A percentile compares a stretch with the other conserved stretches of the same genome.
phyloP scores from a whole-genome alignment of 2,888 invertebrate species.

The Siphonodentalium dalli region DNA sequence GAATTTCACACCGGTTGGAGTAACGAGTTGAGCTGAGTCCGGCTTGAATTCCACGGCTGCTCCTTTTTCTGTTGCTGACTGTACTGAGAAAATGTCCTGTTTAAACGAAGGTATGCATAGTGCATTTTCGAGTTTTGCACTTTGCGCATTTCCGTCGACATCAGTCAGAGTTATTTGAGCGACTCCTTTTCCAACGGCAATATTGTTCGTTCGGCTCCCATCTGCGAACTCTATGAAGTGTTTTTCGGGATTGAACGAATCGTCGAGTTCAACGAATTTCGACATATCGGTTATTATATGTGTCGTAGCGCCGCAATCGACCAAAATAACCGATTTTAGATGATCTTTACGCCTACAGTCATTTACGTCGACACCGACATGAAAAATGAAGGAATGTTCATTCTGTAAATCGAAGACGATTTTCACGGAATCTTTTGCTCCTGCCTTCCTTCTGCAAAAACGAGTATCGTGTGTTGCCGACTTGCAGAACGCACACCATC shows the following conservation, averaged over 20 bases:
- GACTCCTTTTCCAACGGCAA: constrained; percentile 17
- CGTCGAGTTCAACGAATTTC: constrained; percentile 24
- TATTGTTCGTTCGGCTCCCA: constrained; percentile 21
- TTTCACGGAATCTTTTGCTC: too few species aligned
- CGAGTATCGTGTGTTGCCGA: too few species aligned
- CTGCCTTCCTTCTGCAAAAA: too few species aligned
- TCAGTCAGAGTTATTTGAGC: constrained; percentile 13
- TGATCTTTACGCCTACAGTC: too few species aligned
- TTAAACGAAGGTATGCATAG: constrained; percentile 24
- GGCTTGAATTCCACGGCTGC: constrained; percentile 22
- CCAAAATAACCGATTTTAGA: too few species aligned
- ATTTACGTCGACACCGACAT: too few species aligned
- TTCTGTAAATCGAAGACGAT: too few species aligned
- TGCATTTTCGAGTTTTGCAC: constrained; percentile 21
- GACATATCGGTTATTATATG: constrained; percentile 30
- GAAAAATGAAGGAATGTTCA: too few species aligned
- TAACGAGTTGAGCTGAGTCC: constrained; percentile 4
- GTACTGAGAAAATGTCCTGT: constrained; percentile 32
- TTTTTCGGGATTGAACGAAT: constrained; percentile 22
- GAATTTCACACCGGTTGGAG: constrained; percentile 17
- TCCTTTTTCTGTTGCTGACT: too few species aligned
- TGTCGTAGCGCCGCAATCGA: constrained; percentile 33
- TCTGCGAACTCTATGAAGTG: constrained; percentile 32
- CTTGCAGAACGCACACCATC: too few species aligned
- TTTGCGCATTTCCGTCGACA: not conserved